Evolutionary conservation across 2,113 vertebrate species (phyloP), one percentile per base, ranked within the genome.

Genomic region (Rhinolophus ferrumequinum): DNA sequence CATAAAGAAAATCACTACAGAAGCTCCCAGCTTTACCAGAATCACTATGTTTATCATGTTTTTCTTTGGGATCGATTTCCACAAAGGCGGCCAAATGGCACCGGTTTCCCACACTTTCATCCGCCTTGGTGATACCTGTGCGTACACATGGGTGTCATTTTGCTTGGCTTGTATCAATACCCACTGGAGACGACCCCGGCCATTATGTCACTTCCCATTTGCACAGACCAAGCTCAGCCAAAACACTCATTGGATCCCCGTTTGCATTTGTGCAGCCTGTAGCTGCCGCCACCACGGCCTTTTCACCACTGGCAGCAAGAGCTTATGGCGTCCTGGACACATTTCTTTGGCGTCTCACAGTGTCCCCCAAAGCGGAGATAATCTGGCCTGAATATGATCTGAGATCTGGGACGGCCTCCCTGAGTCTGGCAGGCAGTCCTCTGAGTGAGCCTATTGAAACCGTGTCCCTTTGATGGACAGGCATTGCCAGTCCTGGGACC

Each of bases 121-220:
- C 35, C 47, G 2, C 50, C 44, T 8, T 0, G 0, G 10, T 0
- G 1, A 26, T 0, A 4, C 16, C 11, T 16, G 1, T 1, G 1
- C 9, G 15, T 26, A 1, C 4, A 1, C 47, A 18, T 1, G 5
- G 30, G 70, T 18, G 21, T 60, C 19, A 7, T 18, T 64, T 6
- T 0, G 0, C 30, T 11, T 8, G 76, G 26, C 35, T 50, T 2
- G 30, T 41, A 30, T 66, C 60, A 12, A 22, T n/a, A 30, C 8
- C 54, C 28, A 2, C 0, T 19, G 44, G 18, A 44, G 18, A 41
- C 3, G 44, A 38, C 8, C 69, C 13, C 1, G 21, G 21, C 41
- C 8, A 0, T 18, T 18, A 5, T 5, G 18, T 50, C 6, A 0
- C 47, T 21, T 5, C 15, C 28, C 21, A 44, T 52, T 3, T 18